A percentile compares a stretch with the other conserved stretches of the same genome.
These are phyloP conservation scores for Lutjanus erythropterus DNA, from an alignment of 2,113 vertebrate species.

Conservation along the genomic window DNA sequence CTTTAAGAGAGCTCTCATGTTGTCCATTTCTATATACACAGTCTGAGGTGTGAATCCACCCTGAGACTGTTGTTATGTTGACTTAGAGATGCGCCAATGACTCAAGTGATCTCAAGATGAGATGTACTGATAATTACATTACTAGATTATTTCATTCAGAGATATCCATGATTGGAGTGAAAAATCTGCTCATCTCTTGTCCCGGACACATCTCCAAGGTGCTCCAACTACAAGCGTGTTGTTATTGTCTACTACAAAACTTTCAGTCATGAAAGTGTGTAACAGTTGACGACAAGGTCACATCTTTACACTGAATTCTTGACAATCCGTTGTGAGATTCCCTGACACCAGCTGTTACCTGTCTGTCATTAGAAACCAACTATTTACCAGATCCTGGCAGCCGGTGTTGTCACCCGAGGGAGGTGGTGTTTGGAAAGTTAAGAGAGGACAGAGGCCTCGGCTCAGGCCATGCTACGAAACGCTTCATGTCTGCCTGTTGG, in stretches of 20 bases:
- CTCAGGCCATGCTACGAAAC: not conserved
- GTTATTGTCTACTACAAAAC: not conserved
- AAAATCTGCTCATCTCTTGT: not conserved
- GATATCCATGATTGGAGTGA: not conserved
- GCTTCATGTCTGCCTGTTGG: constrained; percentile 25
- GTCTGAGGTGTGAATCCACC: too few relatives aligned
- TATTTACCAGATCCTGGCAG: not conserved
- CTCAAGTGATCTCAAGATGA: not conserved
- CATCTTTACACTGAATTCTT: not conserved
- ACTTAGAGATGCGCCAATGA: not conserved
- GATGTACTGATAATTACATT: not conserved
- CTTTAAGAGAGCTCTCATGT: too few relatives aligned
- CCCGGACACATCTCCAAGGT: not conserved
- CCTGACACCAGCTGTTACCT: constrained; percentile 43
- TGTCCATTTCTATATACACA: too few relatives aligned
- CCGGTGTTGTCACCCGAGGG: not conserved
- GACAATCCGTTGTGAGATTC: not conserved
- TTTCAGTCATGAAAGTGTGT: not conserved
- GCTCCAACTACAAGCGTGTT: not conserved
- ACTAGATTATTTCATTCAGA: not conserved
- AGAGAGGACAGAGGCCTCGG: not conserved
- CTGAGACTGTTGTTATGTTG: not conserved
- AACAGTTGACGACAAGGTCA: not conserved
- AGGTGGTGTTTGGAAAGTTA: constrained; percentile 27
- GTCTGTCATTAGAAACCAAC: constrained; percentile 14